Evolutionary conservation across 2,113 vertebrate species (phyloP), one percentile per base, ranked within the genome.

Genomic region (Atlantisia rogersi): DNA sequence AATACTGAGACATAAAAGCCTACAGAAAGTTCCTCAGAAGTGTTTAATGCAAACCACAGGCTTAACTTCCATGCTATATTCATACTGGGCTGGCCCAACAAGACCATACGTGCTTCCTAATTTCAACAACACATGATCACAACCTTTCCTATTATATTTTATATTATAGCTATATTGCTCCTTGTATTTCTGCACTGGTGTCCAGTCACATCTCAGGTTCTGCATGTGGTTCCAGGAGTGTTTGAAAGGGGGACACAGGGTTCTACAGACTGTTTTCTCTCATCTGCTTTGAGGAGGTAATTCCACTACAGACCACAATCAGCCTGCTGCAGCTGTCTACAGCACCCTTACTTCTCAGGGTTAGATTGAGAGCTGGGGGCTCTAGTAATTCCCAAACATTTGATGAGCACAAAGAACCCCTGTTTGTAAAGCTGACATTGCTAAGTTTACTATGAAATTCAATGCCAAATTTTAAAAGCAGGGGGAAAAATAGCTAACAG

Each of bases 81-180:
- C 62, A 24, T n/a, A 32, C 6, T 3, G n/a, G 28, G 22, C 46
- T 62, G 50, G 21, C 10, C 52, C 7, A 25, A 9, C 1, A 40
- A 71, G 53, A n/a, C 10, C 32, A 31, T 7, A 37, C 0, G 0
- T 10, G 12, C 55, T 53, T 78, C 69, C 21, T n/a, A 14, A 53
- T 58, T 50, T 60, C 74, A 60, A 29, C 46, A 81, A 32, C 1
- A 59, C 19, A 82, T 52, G 63, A 42, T 19, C 39, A 83, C 5
- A 3, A 40, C 21, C 11, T 39, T 40, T 62, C 32, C 35, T 35
- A 6, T n/a, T 28, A 0, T 16, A 42, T 53, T 59, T 58, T 28
- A 19, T 40, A 48, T 46, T 22, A 25, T 5, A 88, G 48, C 29
- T 60, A 5, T 11, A 48, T 28, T 55, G 11, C 5, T 71, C 24